Conservation (phyloP, 2,888 invertebrate species). For the Aspidapion aeneum region DNA sequence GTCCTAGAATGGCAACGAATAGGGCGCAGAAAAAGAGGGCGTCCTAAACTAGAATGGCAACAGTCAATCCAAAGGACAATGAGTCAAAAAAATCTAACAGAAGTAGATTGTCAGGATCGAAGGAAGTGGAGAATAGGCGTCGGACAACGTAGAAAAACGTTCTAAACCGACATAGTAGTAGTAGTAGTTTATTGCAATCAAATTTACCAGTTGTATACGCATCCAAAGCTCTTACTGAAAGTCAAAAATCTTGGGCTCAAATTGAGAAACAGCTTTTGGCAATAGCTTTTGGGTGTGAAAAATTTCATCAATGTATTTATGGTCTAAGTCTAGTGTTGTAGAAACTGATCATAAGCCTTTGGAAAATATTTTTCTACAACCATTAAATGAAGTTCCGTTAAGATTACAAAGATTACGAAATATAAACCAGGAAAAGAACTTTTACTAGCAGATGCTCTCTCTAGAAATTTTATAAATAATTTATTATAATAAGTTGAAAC, state of each 20-base stretch:
- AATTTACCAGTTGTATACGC: conserved; percentile 3
- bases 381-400: conserved; percentile 16
- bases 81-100: too few species aligned
- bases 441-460: conserved; percentile 21
- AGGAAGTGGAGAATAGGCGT: too few species aligned
- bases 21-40: too few species aligned
- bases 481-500: too few species aligned
- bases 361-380: conserved; percentile 22
- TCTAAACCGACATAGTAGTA: too few species aligned
- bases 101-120: too few species aligned
- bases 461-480: conserved; percentile 1
- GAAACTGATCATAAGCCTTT: conserved; percentile 22
- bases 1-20: too few species aligned
- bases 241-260: conserved; percentile 4
- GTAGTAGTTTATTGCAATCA: conserved; percentile 2
- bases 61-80: too few species aligned
- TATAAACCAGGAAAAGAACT: conserved; percentile 25
- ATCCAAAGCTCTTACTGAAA: conserved; percentile 1
- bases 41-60: too few species aligned
- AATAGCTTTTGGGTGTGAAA: not conserved
- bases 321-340: not conserved
- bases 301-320: conserved; percentile 6
- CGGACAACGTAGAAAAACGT: too few species aligned
- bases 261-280: conserved; percentile 7
- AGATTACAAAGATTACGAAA: conserved; percentile 20